Base-by-base conservation (phyloP, 2,113 vertebrate genomes). In the Vulpes ferrilata region DNA sequence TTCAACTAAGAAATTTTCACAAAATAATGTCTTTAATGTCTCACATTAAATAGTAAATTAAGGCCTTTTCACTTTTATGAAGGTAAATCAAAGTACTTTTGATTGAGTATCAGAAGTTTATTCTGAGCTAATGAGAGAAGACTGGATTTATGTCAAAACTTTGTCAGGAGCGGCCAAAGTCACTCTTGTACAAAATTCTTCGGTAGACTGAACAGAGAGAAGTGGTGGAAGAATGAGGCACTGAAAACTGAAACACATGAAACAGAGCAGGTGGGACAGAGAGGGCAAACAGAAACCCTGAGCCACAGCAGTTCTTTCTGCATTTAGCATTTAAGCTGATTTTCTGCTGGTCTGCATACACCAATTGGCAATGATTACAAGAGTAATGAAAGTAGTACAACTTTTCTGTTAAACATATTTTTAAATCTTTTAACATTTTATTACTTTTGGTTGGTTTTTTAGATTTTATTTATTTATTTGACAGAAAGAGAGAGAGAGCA, bases 1-100 rank as follows among this genome's bases (percentile, higher is more conserved):
- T 69, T 87, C 60, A 91, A 59, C 27, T 83, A 20, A 88, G 60
- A 43, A 11, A 71, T 55, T 71, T 78, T n/a, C 27, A 51, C 27
- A 93, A 88, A 69, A 82, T n/a, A 92, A 11, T 51, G 30, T 38
- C 71, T 82, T 91, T 69, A 71, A 55, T 62, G 82, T 88, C n/a
- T 88, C 43, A 25, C 71, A 57, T 69, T 59, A 92, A 11, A 84
- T 13, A 73, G 19, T 79, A 83, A 86, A 87, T 83, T 16, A 60
- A 91, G 85, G 85, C 20, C 55, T 11, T 20, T 12, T 60, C 13
- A 69, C 71, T 79, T 95, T 83, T 67, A 90, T 62, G 67, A 79
- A 60, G 11, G 88, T 78, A 91, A 87, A 92, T 83, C 23, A 93
- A 92, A 79, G 48, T 23, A 59, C 16, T 57, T 78, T 74, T 35